A percentile compares a stretch with the other conserved stretches of the same genome.
Evolutionary conservation across 2,888 invertebrate species (phyloP).

Genomic region (Melanargia galathea): DNA sequence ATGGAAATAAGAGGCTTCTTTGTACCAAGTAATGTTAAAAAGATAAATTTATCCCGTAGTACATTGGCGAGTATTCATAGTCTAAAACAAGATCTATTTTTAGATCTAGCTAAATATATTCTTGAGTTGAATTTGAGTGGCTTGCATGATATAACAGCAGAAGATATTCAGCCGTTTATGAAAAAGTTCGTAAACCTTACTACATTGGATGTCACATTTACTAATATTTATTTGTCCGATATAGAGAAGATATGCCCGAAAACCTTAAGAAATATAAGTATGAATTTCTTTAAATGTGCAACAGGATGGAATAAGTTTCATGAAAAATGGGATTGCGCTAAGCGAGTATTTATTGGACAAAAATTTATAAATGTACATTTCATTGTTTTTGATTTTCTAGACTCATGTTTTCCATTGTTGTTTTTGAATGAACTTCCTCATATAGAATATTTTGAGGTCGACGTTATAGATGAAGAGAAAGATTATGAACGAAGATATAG

Average conservation of each 20-base stretch:
- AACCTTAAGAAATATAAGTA: constrained; percentile 12
- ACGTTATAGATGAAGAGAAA: constrained; percentile 8
- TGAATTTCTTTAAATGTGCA: constrained; percentile 12
- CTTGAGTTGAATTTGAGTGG: constrained; percentile 29
- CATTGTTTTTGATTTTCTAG: constrained; percentile 6
- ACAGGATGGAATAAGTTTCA: constrained; percentile 1
- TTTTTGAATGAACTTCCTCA: constrained; percentile 8
- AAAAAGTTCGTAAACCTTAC: constrained; percentile 4
- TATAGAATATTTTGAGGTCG: constrained; percentile 9
- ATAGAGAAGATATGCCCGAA: constrained; percentile 15
- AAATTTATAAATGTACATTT: constrained; percentile 12
- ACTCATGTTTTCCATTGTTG: constrained; percentile 4
- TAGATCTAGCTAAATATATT: constrained; percentile 28
- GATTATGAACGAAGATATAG: constrained; percentile 6
- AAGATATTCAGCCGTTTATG: constrained; percentile 6
- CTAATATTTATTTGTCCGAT: constrained; percentile 17
- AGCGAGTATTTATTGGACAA: constrained; percentile 13
- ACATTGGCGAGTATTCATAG: constrained; percentile 17
- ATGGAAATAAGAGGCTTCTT: constrained; percentile 1
- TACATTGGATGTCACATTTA: constrained; percentile 13
- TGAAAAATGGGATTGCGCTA: constrained; percentile 2
- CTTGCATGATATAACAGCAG: constrained; percentile 19
- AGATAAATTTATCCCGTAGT: constrained; percentile 1
- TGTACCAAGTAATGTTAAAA: constrained; percentile 8
- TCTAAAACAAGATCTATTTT: constrained; percentile 11